Base-by-base conservation (phyloP, 1,140 invertebrate species). In the Theocolax elegans region DNA sequence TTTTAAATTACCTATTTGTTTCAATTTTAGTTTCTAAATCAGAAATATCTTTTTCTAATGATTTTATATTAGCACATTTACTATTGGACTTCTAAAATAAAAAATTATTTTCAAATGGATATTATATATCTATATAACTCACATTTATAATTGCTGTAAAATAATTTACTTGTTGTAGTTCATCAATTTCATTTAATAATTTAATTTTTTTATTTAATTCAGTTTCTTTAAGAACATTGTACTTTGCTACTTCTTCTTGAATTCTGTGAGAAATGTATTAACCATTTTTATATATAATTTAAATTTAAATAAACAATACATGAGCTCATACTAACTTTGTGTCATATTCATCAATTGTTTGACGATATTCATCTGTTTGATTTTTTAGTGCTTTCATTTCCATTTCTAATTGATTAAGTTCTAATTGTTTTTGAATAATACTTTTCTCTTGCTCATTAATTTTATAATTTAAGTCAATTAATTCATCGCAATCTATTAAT, bases 121-220 rank as follows among this genome's bases (percentile, higher is more conserved):
- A 48, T 48, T 44, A 44, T 3, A 44, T 9, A 44, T 7, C n/a
- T n/a, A 13, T 44, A 7, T 15, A 44, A 44, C 13, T 44, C 40
- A 44, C 10, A 15, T 12, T 12, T 15, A 8, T 15, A 12, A 3
- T 12, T 12, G 10, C 10, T 35, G 3, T 27, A 29, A 3, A 49
- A 66, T 54, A 17, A 10, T 42, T 58, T 72, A 72, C 56, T 25
- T 72, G 15, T 46, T 62, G 25, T 38, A 67, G 25, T 27, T 58
- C 44, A 19, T 58, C 29, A 17, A 64, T 25, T 35, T 64, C 60
- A 19, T 17, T 23, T 9, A 23, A n/a, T 49, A 70, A 46, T 15
- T 56, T 38, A 38, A 25, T 38, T 64, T 70, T 65, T 64, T 49
- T 25, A 17, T 40, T 44, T 40, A 48, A 15, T 21, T 15, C 40